A percentile compares a stretch with the other conserved stretches of the same genome.
Evolutionary conservation across 2,113 vertebrate species (phyloP).

Genomic region (Orcinus orca): DNA sequence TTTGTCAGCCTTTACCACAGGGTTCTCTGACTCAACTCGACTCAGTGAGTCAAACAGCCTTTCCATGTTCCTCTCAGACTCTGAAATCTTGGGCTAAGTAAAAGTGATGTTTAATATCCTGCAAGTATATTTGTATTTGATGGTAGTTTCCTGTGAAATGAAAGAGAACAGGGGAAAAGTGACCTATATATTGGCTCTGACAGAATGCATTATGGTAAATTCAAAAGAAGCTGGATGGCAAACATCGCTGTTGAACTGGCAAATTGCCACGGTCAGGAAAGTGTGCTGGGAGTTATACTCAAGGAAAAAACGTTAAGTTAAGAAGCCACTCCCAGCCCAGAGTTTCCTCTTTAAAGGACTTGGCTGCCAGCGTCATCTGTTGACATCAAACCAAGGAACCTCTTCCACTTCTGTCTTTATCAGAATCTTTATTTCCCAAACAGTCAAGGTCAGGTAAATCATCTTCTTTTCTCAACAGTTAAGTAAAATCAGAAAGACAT

Average conservation of each 20-base stretch:
- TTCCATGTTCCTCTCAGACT: not conserved
- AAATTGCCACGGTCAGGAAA: not conserved
- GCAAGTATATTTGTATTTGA: not conserved
- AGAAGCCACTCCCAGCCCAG: not conserved
- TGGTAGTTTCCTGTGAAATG: slow-evolving; percentile 7
- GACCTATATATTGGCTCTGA: slow-evolving; percentile 19
- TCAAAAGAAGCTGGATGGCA: not conserved
- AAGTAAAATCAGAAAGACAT: not conserved
- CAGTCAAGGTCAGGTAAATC: not conserved
- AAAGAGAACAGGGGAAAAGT: not conserved
- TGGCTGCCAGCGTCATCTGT: slow-evolving; percentile 25
- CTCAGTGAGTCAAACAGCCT: not conserved
- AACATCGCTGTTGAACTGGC: slow-evolving; percentile 47
- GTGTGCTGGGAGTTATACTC: slow-evolving; percentile 60
- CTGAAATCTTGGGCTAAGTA: not conserved
- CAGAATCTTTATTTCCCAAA: not conserved
- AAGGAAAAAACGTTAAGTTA: slow-evolving; percentile 26
- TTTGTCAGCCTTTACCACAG: not conserved
- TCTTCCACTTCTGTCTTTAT: not conserved
- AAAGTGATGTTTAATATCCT: slow-evolving; percentile 45
- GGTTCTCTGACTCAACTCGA: not conserved
- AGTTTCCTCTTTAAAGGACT: slow-evolving; percentile 10
- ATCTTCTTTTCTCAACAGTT: not conserved
- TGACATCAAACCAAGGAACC: not conserved
- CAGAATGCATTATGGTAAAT: not conserved